Evolutionary conservation across 1,140 invertebrate species (phyloP).

Genomic region (Gryllus bimaculatus): DNA sequence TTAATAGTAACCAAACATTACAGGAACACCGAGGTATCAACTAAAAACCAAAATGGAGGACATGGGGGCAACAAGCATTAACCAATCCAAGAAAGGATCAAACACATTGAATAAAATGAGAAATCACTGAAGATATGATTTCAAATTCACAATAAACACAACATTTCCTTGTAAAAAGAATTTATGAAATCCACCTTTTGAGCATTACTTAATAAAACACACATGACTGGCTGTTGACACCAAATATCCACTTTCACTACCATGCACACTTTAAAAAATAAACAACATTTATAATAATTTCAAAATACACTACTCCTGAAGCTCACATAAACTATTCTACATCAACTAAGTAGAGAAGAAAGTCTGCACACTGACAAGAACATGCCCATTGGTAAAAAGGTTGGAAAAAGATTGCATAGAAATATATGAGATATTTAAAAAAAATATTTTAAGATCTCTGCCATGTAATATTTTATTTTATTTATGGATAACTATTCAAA

Average conservation of each 20-base stretch:
- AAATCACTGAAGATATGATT: neutral
- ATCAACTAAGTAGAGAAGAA: conserved; percentile 1
- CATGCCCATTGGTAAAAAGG: neutral
- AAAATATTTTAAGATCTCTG: too few relatives aligned
- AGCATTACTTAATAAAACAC: neutral
- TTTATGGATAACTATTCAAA: neutral
- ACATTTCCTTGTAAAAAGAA: neutral
- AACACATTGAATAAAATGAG: conserved; percentile 1
- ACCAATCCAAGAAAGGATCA: conserved; percentile 7
- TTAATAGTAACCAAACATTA: conserved; percentile 10
- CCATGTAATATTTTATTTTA: neutral
- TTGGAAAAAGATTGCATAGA: neutral
- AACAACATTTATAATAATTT: neutral
- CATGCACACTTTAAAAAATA: neutral
- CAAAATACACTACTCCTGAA: neutral
- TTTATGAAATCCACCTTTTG: neutral
- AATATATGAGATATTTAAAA: too few relatives aligned
- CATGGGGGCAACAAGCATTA: conserved; percentile 8
- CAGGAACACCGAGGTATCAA: conserved; percentile 16
- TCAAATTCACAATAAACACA: conserved; percentile 5
- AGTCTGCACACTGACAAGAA: neutral
- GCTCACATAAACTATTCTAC: neutral
- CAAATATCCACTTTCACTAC: neutral
- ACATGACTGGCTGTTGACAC: neutral
- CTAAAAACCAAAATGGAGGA: conserved; percentile 15